Conservation (phyloP, 1,140 invertebrate genomes). For the Drepana arcuata region DNA sequence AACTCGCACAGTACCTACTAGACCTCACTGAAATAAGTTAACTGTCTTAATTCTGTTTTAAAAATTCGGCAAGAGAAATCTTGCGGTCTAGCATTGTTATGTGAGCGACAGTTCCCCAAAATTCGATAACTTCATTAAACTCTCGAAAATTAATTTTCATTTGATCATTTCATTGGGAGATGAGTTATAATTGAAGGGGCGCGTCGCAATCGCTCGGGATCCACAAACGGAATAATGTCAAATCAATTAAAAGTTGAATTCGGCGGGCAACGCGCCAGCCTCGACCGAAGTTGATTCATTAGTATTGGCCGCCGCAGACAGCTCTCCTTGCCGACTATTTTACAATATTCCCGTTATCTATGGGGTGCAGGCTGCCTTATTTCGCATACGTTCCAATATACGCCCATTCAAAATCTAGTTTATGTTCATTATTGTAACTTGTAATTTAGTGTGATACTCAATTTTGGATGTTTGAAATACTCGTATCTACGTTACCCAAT, state of each 20-base stretch:
- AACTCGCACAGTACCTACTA: too few relatives aligned
- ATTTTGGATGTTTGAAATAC: too few relatives aligned
- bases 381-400: too few relatives aligned
- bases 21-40: too few relatives aligned
- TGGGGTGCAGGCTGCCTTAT: not conserved
- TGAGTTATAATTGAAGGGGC: constrained; percentile 58
- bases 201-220: constrained; percentile 34
- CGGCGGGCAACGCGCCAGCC: constrained; percentile 35
- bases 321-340: constrained; percentile 12
- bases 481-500: too few relatives aligned
- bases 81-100: too few relatives aligned
- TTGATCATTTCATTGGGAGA: constrained; percentile 57
- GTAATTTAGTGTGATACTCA: too few relatives aligned
- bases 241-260: constrained; percentile 63
- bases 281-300: constrained; percentile 36
- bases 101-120: constrained; percentile 18
- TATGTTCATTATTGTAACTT: too few relatives aligned
- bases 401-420: too few relatives aligned
- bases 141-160: constrained; percentile 59
- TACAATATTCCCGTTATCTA: constrained; percentile 15
- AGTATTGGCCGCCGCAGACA: constrained; percentile 20
- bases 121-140: constrained; percentile 53
- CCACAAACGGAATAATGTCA: constrained; percentile 59
- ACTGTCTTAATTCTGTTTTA: too few relatives aligned
- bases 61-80: too few relatives aligned